A percentile compares a stretch with the other conserved stretches of the same genome.
Evolutionary conservation across 2,797 vertebrate genomes (phyloP).

Genomic region (Pterois miles): DNA sequence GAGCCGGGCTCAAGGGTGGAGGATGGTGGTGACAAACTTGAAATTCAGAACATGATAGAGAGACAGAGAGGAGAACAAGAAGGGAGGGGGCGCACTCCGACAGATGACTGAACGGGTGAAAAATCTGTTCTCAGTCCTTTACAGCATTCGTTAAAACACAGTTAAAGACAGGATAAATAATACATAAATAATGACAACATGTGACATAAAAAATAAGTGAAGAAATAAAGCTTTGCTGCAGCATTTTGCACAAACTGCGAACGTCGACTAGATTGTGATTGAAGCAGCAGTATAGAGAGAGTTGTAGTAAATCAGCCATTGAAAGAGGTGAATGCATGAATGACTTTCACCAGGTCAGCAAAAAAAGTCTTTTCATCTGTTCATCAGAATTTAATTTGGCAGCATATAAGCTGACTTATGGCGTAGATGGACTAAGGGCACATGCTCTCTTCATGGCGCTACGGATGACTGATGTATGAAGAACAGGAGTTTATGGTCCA

Average conservation of each 20-base stretch:
- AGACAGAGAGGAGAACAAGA: slow-evolving; percentile 11
- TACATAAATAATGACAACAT: not conserved
- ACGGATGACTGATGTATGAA: slow-evolving; percentile 37
- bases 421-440: not conserved
- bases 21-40: slow-evolving; percentile 31
- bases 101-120: slow-evolving; percentile 2
- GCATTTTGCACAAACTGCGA: not conserved
- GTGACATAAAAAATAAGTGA: not conserved
- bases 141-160: not conserved
- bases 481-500: slow-evolving; percentile 14
- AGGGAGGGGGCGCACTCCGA: not conserved
- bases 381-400: slow-evolving; percentile 44
- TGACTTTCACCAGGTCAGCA: slow-evolving; percentile 47
- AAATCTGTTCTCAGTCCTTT: slow-evolving; percentile 9
- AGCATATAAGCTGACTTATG: slow-evolving; percentile 41
- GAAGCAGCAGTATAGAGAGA: not conserved
- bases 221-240: not conserved
- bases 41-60: slow-evolving; percentile 40
- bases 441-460: not conserved
- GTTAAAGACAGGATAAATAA: not conserved
- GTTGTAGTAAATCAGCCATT: slow-evolving; percentile 31
- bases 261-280: not conserved
- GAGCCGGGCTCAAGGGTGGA: slow-evolving; percentile 48
- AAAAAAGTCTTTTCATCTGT: slow-evolving; percentile 26
- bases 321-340: slow-evolving; percentile 12